Evolutionary conservation across 2,888 invertebrate genomes (phyloP).

Genomic region (Gastrophysa polygoni): DNA sequence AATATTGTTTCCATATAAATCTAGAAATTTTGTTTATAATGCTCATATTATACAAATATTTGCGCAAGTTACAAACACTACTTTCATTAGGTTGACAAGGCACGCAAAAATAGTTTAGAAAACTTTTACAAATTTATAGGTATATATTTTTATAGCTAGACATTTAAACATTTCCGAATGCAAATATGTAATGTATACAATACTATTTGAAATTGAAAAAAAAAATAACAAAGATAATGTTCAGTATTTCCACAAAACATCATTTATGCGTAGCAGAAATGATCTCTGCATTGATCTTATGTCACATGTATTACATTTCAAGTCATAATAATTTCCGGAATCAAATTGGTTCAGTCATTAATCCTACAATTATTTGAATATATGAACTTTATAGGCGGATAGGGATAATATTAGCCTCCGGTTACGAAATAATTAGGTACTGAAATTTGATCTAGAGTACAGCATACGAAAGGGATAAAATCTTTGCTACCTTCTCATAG

Average conservation of each 20-base stretch:
- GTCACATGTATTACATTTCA: conserved; percentile 15
- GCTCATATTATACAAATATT: conserved; percentile 45
- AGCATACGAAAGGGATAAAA: conserved; percentile 23
- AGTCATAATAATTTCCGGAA: conserved; percentile 18
- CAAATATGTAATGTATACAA: conserved; percentile 27
- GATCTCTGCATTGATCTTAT: conserved; percentile 15
- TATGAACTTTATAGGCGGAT: conserved; percentile 20
- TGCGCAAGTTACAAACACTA: conserved; percentile 47
- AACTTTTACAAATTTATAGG: conserved; percentile 45
- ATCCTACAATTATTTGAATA: conserved; percentile 26
- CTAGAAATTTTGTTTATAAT: conserved; percentile 50
- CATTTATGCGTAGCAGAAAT: conserved; percentile 6
- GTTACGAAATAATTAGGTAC: conserved; percentile 21
- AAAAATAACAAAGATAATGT: conserved; percentile 27
- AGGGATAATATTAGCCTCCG: conserved; percentile 7
- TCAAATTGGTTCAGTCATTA: conserved; percentile 25
- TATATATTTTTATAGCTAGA: conserved; percentile 42
- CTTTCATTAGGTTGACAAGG: conserved; percentile 54
- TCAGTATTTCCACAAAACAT: conserved; percentile 23
- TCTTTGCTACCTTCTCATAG: too few species aligned
- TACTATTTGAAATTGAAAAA: too few species aligned
- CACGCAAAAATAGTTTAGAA: conserved; percentile 56
- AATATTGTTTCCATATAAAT: conserved; percentile 55
- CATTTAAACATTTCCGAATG: conserved; percentile 42
- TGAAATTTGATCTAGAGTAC: conserved; percentile 34